Conservation (phyloP, 2,888 invertebrate species). For the Caenorhabditis macrosperma region DNA sequence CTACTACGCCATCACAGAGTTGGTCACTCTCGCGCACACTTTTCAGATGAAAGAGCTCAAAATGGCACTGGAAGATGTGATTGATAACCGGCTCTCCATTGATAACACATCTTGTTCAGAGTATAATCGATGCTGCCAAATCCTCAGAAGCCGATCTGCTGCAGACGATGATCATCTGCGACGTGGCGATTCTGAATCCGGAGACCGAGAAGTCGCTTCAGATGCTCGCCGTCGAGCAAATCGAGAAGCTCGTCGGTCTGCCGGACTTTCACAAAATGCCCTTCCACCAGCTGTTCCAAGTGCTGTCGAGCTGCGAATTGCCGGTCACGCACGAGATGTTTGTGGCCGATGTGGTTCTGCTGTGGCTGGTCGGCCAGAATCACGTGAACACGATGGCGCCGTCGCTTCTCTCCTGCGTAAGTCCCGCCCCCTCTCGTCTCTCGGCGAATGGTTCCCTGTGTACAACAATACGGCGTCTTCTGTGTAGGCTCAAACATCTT, state of each 20-base stretch:
- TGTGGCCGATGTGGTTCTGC: constrained; percentile 53
- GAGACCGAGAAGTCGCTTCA: constrained; percentile 52
- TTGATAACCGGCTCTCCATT: neutral
- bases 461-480: neutral
- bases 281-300: constrained; percentile 44
- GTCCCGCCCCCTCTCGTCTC: neutral
- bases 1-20: constrained; percentile 53
- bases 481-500: neutral
- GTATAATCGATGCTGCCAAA: constrained; percentile 43
- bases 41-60: constrained; percentile 55
- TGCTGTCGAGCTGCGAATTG: constrained; percentile 57
- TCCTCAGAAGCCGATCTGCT: constrained; percentile 51
- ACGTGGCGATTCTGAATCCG: constrained; percentile 44
- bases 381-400: neutral
- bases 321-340: constrained; percentile 50
- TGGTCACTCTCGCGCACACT: constrained; percentile 52
- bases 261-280: constrained; percentile 56
- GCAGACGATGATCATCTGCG: constrained; percentile 51
- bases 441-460: no score
- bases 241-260: constrained; percentile 46
- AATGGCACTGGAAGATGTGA: constrained; percentile 44
- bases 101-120: constrained; percentile 13
- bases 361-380: constrained; percentile 39
- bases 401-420: neutral
- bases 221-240: constrained; percentile 30